These are phyloP conservation scores for Drosophila truncata DNA, from an alignment of 1,140 invertebrate genomes.

Conservation along the genomic window DNA sequence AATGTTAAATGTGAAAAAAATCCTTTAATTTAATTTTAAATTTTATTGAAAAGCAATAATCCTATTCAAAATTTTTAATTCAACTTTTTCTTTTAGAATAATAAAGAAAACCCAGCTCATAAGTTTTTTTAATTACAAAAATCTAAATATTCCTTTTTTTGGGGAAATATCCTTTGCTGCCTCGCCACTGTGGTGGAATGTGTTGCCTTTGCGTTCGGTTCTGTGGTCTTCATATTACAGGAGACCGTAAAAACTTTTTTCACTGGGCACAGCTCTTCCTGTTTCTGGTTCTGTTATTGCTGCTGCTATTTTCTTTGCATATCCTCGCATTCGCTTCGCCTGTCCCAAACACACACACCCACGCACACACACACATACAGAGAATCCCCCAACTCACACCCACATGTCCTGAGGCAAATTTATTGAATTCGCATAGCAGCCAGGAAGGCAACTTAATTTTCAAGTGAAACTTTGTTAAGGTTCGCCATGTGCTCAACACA, in stretches of 20 bases:
- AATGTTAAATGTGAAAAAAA: no score
- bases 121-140: slow-evolving; percentile 1
- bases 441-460: slow-evolving; percentile 78
- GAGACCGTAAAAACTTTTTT: slow-evolving; percentile 64
- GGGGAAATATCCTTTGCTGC: slow-evolving; percentile 5
- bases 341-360: slow-evolving; percentile 19
- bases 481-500: slow-evolving; percentile 60
- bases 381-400: slow-evolving; percentile 4
- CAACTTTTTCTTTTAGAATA: no score
- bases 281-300: slow-evolving; percentile 57
- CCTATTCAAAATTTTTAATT: no score
- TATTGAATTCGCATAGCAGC: slow-evolving; percentile 71
- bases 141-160: neutral
- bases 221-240: slow-evolving; percentile 63
- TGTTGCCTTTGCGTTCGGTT: slow-evolving; percentile 47
- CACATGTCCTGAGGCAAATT: slow-evolving; percentile 65
- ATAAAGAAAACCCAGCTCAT: neutral
- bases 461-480: slow-evolving; percentile 77
- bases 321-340: slow-evolving; percentile 16
- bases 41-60: no score
- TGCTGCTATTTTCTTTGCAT: slow-evolving; percentile 29
- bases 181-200: slow-evolving; percentile 6
- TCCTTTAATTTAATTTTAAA: no score
- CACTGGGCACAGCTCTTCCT: slow-evolving; percentile 36
- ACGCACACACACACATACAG: slow-evolving; percentile 4